Conservation (phyloP, 92 coral and sea anemone species). For the Zoanthus sansibaricus region DNA sequence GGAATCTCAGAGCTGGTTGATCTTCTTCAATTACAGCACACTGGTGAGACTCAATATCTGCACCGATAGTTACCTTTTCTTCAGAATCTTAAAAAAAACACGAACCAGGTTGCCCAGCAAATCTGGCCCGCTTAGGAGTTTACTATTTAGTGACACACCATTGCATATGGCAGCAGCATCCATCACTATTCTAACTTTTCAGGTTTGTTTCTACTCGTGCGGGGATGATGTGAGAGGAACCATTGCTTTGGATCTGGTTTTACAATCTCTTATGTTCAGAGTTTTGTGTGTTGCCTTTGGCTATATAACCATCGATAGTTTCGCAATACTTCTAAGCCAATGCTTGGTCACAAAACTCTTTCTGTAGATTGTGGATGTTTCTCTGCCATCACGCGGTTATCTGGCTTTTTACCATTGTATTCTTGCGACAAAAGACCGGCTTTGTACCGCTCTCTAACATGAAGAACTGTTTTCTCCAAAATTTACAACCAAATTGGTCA, state of each 20-base stretch:
- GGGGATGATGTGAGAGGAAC: constrained; percentile 57
- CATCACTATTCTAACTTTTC: constrained; percentile 49
- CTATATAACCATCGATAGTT: constrained; percentile 60
- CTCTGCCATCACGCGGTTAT: neutral
- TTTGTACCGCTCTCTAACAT: too few species aligned
- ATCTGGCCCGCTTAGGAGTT: constrained; percentile 25
- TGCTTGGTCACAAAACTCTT: constrained; percentile 49
- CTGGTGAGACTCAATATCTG: too few species aligned
- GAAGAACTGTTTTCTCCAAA: too few species aligned
- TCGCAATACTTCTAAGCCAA: constrained; percentile 64
- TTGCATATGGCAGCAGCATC: too few species aligned
- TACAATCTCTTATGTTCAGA: constrained; percentile 49
- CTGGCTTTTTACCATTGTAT: too few species aligned
- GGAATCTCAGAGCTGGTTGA: too few species aligned
- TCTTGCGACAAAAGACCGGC: too few species aligned
- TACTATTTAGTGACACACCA: too few species aligned
- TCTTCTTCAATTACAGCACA: too few species aligned
- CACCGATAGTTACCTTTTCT: too few species aligned
- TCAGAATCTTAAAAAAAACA: too few species aligned
- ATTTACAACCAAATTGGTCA: too few species aligned
- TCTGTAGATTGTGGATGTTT: constrained; percentile 67
- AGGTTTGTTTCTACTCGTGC: constrained; percentile 54
- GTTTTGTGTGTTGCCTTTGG: constrained; percentile 60
- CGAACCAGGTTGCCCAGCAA: constrained; percentile 29
- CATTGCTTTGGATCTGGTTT: constrained; percentile 34